Base-by-base conservation (phyloP, 2,888 invertebrate genomes). In the Drosophila paranaensis region DNA sequence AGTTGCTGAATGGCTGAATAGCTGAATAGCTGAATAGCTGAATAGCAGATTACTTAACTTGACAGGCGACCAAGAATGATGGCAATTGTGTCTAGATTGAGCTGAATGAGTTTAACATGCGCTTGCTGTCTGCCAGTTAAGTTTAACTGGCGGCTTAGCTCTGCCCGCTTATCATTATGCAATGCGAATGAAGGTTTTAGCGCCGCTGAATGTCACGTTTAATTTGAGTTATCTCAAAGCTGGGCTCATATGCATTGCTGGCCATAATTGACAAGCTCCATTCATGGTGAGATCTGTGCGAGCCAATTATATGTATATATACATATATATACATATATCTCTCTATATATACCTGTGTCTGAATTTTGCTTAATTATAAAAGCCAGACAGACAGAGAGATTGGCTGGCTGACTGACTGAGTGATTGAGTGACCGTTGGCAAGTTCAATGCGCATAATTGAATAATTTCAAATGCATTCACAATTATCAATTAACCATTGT, bases 381-480 rank as follows among this genome's bases (percentile, higher is more conserved):
- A 60, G 68, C 33, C 51, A 60, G 58, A 60, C 51, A 60, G 55
- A 60, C 48, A 42, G 3, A 27, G 3, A 3, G 39, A n/a, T 11
- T 14, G n/a, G n/a, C 6, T 33, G 10, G 33, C 33, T 37, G 51
- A 35, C 2, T 51, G 37, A n/a, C 37, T 37, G 54, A 42, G 8
- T 27, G 27, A 39, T 10, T 27, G 39, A 40, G 27, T 54, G 68
- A 35, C 27, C 25, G 30, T 11, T 2, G 27, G 50, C 73, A 77
- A 73, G 78, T 76, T 76, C 73, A 76, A 73, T 60, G 78, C 35
- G 68, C 33, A 62, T 71, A 71, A 71, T 71, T 71, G 71, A 55
- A 45, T 65, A 20, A 68, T 40, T 33, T 46, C 54, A 37, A 40
- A 9, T 16, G 45, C 71, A 66, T 63, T 64, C 37, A 42, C 56